Evolutionary conservation across 2,113 vertebrate genomes (phyloP).

Genomic region (Siniperca chuatsi): DNA sequence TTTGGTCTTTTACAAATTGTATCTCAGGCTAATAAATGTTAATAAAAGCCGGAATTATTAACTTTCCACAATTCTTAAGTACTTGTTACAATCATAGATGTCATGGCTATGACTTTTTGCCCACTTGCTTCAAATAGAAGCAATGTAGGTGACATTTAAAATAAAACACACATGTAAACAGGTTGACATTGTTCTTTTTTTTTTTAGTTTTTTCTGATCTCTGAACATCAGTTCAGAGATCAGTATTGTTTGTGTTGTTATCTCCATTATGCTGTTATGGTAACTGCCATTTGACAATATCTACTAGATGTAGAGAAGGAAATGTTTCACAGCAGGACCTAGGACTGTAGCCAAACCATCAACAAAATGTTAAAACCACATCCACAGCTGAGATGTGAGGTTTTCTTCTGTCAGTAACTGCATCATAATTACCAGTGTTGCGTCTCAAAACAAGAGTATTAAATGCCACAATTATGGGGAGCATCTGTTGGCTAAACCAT

Average conservation of each 20-base stretch:
- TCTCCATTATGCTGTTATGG: not conserved
- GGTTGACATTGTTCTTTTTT: not conserved
- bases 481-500: slow-evolving; percentile 70
- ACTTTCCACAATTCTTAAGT: not conserved
- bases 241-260: not conserved
- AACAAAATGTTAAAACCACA: slow-evolving; percentile 25
- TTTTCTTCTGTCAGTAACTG: slow-evolving; percentile 41
- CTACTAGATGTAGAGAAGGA: slow-evolving; percentile 6
- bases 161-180: not conserved
- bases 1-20: not conserved
- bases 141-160: not conserved
- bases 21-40: not conserved
- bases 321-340: slow-evolving; percentile 5
- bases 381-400: slow-evolving; percentile 24
- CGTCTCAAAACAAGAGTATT: slow-evolving; percentile 60
- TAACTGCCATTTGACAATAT: slow-evolving; percentile 1
- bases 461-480: slow-evolving; percentile 69
- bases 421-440: slow-evolving; percentile 55
- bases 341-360: slow-evolving; percentile 1
- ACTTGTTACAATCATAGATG: not conserved
- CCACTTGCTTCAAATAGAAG: not conserved
- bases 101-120: not conserved
- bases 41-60: not conserved
- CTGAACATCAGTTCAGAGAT: not conserved
- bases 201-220: not conserved